Percentiles rank a stretch among this genome's conserved stretches.
phyloP scores from a whole-genome alignment of 2,113 vertebrate species.

The Pangasianodon gigas region DNA sequence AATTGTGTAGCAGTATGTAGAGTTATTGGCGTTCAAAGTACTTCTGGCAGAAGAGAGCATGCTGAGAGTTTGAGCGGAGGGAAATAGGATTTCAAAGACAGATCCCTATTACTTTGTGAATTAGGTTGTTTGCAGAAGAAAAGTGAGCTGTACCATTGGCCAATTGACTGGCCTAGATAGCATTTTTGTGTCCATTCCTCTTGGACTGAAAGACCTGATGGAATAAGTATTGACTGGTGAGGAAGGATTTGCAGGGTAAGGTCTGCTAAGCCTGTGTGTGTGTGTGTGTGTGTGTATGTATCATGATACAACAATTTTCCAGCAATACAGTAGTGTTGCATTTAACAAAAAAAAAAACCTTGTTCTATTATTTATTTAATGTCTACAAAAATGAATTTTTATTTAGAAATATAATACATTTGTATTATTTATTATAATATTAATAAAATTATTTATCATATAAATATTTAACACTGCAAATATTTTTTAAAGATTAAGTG shows the following conservation, averaged over 20 bases:
- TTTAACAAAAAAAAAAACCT: not conserved
- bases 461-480: too few relatives aligned
- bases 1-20: constrained; percentile 55
- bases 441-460: too few relatives aligned
- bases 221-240: constrained; percentile 58
- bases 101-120: constrained; percentile 55
- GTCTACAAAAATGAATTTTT: not conserved
- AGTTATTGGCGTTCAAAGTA: constrained; percentile 56
- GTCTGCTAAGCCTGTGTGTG: constrained; percentile 44
- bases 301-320: not conserved
- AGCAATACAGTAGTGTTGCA: not conserved
- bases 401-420: not conserved
- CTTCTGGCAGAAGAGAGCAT: constrained; percentile 48
- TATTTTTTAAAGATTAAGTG: too few relatives aligned
- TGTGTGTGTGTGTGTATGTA: constrained; percentile 1
- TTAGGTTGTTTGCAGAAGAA: constrained; percentile 55
- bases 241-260: constrained; percentile 44
- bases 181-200: constrained; percentile 53
- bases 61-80: constrained; percentile 52
- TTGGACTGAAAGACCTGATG: constrained; percentile 51
- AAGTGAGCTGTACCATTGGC: constrained; percentile 42
- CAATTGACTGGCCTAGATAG: constrained; percentile 56
- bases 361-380: not conserved
- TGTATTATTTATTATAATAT: too few relatives aligned
- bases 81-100: constrained; percentile 56